A percentile compares a stretch with the other conserved stretches of the same genome.
phyloP scores from a whole-genome alignment of 2,888 invertebrate genomes.

The Drosophila nigricruria region DNA sequence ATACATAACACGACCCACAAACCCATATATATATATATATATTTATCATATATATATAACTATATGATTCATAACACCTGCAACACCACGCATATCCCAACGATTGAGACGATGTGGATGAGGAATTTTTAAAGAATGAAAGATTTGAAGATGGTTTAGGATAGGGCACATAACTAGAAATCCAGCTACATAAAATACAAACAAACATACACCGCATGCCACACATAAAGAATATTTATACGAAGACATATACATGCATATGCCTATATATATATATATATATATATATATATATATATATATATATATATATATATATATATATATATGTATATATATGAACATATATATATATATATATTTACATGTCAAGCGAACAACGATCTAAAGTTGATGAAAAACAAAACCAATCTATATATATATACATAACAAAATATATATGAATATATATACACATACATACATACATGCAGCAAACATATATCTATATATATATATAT shows the following conservation, averaged over 20 bases:
- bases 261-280: not conserved
- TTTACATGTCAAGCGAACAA: constrained; percentile 66
- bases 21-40: not conserved
- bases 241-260: not conserved
- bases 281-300: not conserved
- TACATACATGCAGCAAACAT: constrained; percentile 8
- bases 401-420: constrained; percentile 17
- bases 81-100: constrained; percentile 81
- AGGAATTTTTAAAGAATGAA: constrained; percentile 1
- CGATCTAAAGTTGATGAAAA: constrained; percentile 58
- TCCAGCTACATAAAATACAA: constrained; percentile 28
- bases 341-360: constrained; percentile 44
- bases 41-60: not conserved
- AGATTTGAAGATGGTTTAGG: not conserved
- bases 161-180: constrained; percentile 29
- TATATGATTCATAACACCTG: constrained; percentile 59
- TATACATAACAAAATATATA: constrained; percentile 33
- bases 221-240: constrained; percentile 27
- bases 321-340: constrained; percentile 58
- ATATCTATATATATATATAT: constrained; percentile 6
- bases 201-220: constrained; percentile 36
- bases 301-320: constrained; percentile 40
- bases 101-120: constrained; percentile 58
- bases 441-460: constrained; percentile 31
- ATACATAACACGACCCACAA: constrained; percentile 50